phyloP scores from a whole-genome alignment of 2,888 invertebrate species.

The Troides helena region DNA sequence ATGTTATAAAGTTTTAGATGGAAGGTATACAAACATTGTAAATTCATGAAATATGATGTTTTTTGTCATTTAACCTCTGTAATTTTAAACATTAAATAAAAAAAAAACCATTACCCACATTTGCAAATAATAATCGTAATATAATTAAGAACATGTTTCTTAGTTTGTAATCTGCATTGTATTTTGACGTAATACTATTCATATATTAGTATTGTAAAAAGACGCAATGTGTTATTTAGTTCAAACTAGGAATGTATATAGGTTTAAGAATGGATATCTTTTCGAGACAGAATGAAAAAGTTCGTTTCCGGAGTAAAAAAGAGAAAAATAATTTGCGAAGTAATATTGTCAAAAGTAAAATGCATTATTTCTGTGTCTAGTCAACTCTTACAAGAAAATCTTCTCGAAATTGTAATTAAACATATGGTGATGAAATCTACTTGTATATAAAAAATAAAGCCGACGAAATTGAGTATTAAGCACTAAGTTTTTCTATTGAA shows the following conservation, averaged over 20 bases:
- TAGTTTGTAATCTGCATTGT: background rate
- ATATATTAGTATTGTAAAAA: slow-evolving; percentile 8
- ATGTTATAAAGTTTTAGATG: too few relatives aligned
- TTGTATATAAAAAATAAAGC: slow-evolving; percentile 7
- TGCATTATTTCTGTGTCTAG: slow-evolving; percentile 7
- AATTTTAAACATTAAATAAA: too few relatives aligned
- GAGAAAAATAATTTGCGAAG: background rate
- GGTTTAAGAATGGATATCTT: slow-evolving; percentile 2
- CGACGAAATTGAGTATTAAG: slow-evolving; percentile 13
- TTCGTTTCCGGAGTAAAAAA: too few relatives aligned
- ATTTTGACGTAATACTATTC: background rate
- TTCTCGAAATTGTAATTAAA: background rate
- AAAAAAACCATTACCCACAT: too few relatives aligned
- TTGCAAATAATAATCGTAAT: background rate
- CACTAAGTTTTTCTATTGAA: background rate
- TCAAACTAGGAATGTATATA: slow-evolving; percentile 18
- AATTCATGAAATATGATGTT: too few relatives aligned
- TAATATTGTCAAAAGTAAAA: background rate
- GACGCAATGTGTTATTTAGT: slow-evolving; percentile 13
- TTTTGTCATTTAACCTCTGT: too few relatives aligned
- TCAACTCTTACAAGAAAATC: slow-evolving; percentile 21
- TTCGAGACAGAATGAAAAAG: background rate
- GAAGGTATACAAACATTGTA: too few relatives aligned
- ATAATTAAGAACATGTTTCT: background rate
- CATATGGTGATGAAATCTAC: background rate